Conservation (phyloP, 2,888 invertebrate species). For the Torymus auratus region DNA sequence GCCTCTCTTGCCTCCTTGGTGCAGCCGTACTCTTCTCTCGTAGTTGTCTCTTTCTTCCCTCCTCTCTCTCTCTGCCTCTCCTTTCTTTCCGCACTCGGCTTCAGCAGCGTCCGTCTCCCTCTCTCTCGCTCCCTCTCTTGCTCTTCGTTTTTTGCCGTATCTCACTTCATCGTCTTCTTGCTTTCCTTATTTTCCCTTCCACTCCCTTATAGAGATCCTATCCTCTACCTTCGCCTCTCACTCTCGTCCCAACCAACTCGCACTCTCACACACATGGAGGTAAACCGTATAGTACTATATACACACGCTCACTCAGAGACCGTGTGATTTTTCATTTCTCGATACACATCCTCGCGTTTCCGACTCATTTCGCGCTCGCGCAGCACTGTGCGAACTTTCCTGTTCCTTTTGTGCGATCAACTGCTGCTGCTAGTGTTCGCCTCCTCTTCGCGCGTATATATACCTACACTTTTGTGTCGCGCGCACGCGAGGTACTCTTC, state of each 20-base stretch:
- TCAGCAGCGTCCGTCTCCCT: slow-evolving; percentile 10
- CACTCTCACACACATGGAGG: background rate
- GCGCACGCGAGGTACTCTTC: background rate
- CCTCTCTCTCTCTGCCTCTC: slow-evolving; percentile 43
- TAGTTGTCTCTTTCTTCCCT: slow-evolving; percentile 33
- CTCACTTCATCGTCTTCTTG: slow-evolving; percentile 43
- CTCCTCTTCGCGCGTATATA: background rate
- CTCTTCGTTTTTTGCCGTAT: slow-evolving; percentile 41
- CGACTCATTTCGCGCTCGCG: slow-evolving; percentile 11
- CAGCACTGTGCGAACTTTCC: background rate
- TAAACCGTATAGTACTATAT: no score
- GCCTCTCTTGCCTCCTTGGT: slow-evolving; percentile 59
- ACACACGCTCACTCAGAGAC: background rate
- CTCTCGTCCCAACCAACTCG: background rate
- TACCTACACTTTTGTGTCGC: background rate
- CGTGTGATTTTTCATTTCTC: slow-evolving; percentile 51
- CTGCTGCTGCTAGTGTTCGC: background rate
- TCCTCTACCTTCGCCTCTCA: slow-evolving; percentile 22
- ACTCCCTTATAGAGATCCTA: slow-evolving; percentile 43
- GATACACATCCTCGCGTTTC: slow-evolving; percentile 33
- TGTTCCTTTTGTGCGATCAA: background rate
- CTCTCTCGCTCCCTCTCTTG: slow-evolving; percentile 36
- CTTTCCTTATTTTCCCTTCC: slow-evolving; percentile 48
- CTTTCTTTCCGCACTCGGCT: background rate
- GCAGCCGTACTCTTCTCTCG: slow-evolving; percentile 22